Conservation (phyloP, 2,888 invertebrate genomes). For the Lingula anatina region DNA sequence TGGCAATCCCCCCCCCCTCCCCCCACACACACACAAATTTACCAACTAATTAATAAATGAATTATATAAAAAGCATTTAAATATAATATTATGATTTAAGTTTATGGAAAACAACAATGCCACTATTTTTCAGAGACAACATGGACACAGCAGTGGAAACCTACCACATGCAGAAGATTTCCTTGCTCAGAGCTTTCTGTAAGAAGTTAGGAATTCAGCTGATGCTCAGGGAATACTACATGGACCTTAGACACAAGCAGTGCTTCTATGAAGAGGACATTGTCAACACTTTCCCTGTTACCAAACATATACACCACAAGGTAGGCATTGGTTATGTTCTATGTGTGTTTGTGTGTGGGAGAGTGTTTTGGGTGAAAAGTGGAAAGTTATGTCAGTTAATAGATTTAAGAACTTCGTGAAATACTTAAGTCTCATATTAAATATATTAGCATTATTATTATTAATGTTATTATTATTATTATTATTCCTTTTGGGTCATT, state of each 20-base stretch:
- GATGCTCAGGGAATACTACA: constrained; percentile 82
- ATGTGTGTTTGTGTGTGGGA: too few relatives aligned
- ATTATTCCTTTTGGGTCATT: neutral
- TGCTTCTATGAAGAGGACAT: constrained; percentile 93
- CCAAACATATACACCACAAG: constrained; percentile 95
- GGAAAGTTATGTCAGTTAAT: too few relatives aligned
- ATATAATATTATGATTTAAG: neutral
- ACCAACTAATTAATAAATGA: too few relatives aligned
- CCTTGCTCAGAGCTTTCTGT: constrained; percentile 64
- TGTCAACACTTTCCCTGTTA: constrained; percentile 92
- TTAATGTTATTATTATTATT: too few relatives aligned
- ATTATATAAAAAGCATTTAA: too few relatives aligned
- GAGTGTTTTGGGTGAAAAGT: too few relatives aligned
- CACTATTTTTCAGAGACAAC: constrained; percentile 67
- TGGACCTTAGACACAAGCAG: constrained; percentile 81
- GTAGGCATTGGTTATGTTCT: constrained; percentile 56
- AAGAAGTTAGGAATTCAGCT: constrained; percentile 88
- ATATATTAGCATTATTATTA: too few relatives aligned
- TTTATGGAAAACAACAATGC: constrained; percentile 69
- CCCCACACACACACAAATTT: too few relatives aligned
- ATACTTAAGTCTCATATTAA: neutral
- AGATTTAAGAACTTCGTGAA: neutral
- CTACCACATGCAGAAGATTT: constrained; percentile 81
- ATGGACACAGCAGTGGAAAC: constrained; percentile 74
- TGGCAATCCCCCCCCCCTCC: neutral